Percentiles rank a stretch among this genome's conserved stretches.
Evolutionary conservation across 2,797 vertebrate species (phyloP).

Genomic region (Sebastes nivosus): DNA sequence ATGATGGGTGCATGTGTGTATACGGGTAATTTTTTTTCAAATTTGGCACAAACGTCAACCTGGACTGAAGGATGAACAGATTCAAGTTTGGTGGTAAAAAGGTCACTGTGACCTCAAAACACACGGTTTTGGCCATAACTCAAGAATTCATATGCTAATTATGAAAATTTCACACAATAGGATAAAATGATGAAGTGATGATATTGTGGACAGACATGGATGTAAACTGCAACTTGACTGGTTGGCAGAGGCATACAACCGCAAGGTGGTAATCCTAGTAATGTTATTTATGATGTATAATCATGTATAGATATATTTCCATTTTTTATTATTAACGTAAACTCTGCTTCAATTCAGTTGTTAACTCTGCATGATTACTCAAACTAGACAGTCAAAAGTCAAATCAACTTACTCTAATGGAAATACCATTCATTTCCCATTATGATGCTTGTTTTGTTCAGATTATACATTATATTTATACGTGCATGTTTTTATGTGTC

Average conservation of each 20-base stretch:
- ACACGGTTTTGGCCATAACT: background rate
- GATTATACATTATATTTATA: background rate
- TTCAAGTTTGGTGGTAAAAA: background rate
- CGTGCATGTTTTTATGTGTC: slow-evolving; percentile 13
- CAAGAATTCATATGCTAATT: background rate
- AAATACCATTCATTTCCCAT: background rate
- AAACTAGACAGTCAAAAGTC: background rate
- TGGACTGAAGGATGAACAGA: background rate
- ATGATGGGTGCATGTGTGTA: background rate
- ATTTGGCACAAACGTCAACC: too few relatives aligned
- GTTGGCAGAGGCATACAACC: rapidly evolving
- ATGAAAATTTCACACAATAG: too few relatives aligned
- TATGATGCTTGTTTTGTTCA: background rate
- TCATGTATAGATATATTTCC: background rate
- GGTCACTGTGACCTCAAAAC: background rate
- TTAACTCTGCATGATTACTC: too few relatives aligned
- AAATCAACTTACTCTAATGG: background rate
- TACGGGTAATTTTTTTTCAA: background rate
- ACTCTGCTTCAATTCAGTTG: background rate
- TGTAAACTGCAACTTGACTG: background rate
- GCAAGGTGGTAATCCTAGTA: background rate
- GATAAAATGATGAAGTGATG: rapidly evolving
- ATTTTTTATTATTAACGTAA: background rate
- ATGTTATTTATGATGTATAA: background rate
- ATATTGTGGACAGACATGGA: background rate